phyloP scores from a whole-genome alignment of 2,888 invertebrate species.

The Eupeodes luniger region DNA sequence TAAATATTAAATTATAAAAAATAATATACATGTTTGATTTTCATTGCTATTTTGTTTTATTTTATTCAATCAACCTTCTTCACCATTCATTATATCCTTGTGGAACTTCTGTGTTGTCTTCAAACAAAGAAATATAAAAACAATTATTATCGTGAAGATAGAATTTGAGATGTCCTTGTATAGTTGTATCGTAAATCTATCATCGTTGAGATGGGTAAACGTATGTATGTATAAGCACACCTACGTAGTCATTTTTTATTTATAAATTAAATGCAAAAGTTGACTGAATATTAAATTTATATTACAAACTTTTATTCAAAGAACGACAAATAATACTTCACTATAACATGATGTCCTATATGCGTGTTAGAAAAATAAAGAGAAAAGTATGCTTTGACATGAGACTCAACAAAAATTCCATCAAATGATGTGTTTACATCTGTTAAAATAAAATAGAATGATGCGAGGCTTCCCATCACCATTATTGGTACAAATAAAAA shows the following conservation, averaged over 20 bases:
- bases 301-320: neutral
- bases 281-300: neutral
- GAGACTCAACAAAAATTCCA: no score
- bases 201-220: conserved; percentile 1
- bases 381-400: no score
- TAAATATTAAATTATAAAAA: no score
- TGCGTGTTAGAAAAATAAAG: no score
- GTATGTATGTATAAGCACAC: no score
- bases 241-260: neutral
- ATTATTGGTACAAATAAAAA: no score
- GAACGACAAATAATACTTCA: neutral
- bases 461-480: no score
- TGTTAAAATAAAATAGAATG: no score
- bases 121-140: neutral
- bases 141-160: neutral
- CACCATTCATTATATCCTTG: neutral
- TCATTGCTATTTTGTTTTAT: neutral
- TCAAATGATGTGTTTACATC: no score
- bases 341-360: neutral
- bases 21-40: no score
- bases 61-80: neutral
- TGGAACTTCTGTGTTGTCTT: neutral
- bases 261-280: neutral
- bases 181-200: conserved; percentile 10
- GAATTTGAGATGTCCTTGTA: neutral